Evolutionary conservation across 2,113 vertebrate genomes (phyloP), one percentile per base, ranked within the genome.

Genomic region (Ctenomys sociabilis): DNA sequence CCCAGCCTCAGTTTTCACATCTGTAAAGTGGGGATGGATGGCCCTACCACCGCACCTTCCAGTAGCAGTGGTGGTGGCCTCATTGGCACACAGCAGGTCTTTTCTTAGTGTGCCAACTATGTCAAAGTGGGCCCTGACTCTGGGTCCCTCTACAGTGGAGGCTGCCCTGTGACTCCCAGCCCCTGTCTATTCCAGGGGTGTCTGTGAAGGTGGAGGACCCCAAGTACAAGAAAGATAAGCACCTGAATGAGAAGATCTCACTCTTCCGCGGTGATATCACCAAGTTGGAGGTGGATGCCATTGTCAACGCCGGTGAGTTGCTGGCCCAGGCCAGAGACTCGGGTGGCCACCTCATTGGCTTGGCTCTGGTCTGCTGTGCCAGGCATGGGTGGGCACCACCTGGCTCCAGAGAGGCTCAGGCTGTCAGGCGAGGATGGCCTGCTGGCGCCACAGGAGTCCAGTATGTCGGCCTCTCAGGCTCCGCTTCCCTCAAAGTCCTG

Each of bases 201-300:
- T 8, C 92, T 0, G 59, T 68, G 26, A 98, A 96, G 43, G 97
- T 96, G 5, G 98, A 97, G 63, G 97, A 97, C 37, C 81, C 98
- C 30, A 95, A 97, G 66, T 98, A 97, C 77, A 96, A 97, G 73
- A 98, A 98, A 59, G 98, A 98, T 83, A 98, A 98, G 37, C 95
- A 98, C 12, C 97, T 99, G 95, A 99, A 99, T 24, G 96, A 98
- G 92, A 99, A 99, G 97, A 98, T 99, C 95, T 99, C 99, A 3
- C 95, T 99, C 63, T 98, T 99, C 97, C 98, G 98, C 0, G 99
- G 99, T 0, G 99, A 99, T 86, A 99, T 99, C 98, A 99, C 99
- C 83, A 98, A 98, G 95, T 97, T 99, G 98, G 99, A 99, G 98
- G 98, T 99, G 32, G 99, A 99, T 0, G 99, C 98, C 3, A 98